These are phyloP conservation scores for Zosterops borbonicus DNA, from an alignment of 2,113 vertebrate species.

Conservation along the genomic window DNA sequence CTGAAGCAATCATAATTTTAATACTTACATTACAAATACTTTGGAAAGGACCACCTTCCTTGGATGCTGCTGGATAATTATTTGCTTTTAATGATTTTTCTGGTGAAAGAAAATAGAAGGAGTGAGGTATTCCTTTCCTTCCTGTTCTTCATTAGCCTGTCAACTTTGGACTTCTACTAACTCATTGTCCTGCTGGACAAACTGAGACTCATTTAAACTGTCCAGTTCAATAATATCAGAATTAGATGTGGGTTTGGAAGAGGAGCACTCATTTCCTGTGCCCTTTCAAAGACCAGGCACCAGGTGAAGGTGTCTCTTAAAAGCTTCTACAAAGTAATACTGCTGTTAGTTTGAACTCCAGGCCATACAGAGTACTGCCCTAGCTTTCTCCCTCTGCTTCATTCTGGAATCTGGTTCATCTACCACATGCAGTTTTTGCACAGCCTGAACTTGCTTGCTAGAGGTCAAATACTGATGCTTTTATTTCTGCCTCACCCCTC, in stretches of 20 bases:
- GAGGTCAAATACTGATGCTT: constrained; percentile 60
- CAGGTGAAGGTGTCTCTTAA: neutral
- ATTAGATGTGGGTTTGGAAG: neutral
- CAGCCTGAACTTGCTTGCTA: constrained; percentile 43
- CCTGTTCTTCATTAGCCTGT: neutral
- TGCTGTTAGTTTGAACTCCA: neutral
- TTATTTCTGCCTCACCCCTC: constrained; percentile 54
- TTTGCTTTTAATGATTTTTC: neutral
- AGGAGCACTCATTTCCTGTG: neutral
- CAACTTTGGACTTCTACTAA: neutral
- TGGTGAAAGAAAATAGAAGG: neutral
- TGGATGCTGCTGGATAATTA: neutral
- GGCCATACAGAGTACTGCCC: neutral
- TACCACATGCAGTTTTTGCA: constrained; percentile 3
- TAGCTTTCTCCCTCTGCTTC: neutral
- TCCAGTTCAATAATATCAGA: neutral
- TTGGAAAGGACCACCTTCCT: neutral
- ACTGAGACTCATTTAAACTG: neutral
- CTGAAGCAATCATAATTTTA: neutral
- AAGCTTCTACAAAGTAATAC: neutral
- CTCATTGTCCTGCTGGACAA: neutral
- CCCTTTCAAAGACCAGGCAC: neutral
- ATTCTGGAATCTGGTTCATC: constrained; percentile 5
- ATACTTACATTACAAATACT: neutral
- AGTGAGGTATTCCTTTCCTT: neutral